phyloP scores from a whole-genome alignment of 2,113 vertebrate genomes.

The Turdus rufiventris region DNA sequence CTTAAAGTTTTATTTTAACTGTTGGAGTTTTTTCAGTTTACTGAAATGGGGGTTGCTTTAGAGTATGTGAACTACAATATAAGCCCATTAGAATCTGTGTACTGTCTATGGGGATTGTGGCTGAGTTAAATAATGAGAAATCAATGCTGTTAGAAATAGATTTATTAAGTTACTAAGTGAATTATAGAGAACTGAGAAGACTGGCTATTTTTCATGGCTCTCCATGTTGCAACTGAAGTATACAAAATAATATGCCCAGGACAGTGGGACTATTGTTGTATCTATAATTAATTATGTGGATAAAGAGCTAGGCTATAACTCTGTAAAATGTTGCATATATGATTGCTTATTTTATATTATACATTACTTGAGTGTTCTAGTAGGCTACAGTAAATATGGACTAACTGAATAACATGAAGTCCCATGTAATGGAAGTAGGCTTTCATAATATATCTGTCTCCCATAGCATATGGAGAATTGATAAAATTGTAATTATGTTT shows the following conservation, averaged over 20 bases:
- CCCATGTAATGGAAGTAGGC: not conserved
- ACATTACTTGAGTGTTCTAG: not conserved
- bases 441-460: not conserved
- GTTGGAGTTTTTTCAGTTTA: not conserved
- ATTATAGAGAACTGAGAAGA: not conserved
- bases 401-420: not conserved
- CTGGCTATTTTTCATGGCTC: not conserved
- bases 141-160: not conserved
- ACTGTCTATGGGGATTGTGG: not conserved
- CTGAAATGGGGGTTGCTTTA: not conserved
- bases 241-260: not conserved
- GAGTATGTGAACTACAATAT: not conserved
- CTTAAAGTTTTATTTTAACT: not conserved
- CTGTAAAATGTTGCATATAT: not conserved
- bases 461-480: not conserved
- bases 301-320: not conserved
- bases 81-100: not conserved
- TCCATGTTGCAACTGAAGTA: not conserved
- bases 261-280: not conserved
- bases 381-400: not conserved
- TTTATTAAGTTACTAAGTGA: not conserved
- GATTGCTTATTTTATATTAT: not conserved
- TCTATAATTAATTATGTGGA: not conserved
- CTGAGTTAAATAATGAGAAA: not conserved
- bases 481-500: not conserved